Conservation (phyloP, 2,888 invertebrate species). For the Metellina segmentata region DNA sequence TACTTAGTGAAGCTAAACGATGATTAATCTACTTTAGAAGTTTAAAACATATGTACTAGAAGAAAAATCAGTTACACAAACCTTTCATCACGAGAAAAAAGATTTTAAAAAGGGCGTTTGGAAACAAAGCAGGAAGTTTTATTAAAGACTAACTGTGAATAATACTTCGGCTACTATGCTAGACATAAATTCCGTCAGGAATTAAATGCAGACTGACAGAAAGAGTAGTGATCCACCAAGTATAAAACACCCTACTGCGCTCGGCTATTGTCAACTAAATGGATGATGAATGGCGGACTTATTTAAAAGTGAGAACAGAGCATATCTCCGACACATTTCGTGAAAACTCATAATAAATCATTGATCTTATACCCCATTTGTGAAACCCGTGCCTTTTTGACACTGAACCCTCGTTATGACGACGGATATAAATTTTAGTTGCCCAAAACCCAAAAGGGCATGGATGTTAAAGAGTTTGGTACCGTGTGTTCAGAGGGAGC, state of each 20-base stretch:
- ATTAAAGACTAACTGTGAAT: no score
- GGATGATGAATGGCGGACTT: slow-evolving; percentile 19
- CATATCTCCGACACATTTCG: slow-evolving; percentile 19
- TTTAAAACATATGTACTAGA: no score
- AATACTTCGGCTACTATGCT: no score
- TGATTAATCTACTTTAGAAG: no score
- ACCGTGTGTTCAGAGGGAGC: background rate
- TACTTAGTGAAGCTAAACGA: no score
- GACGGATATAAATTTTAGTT: slow-evolving; percentile 60
- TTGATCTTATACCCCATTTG: slow-evolving; percentile 26
- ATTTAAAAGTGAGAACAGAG: slow-evolving; percentile 10
- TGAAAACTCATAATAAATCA: slow-evolving; percentile 54
- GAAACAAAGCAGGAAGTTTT: no score
- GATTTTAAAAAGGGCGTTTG: no score
- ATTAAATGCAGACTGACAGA: slow-evolving; percentile 9
- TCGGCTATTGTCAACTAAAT: background rate
- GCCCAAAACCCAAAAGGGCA: slow-evolving; percentile 2
- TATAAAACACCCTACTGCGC: background rate
- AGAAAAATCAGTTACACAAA: no score
- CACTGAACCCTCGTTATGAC: slow-evolving; percentile 49
- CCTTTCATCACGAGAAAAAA: no score
- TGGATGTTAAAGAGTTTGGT: background rate
- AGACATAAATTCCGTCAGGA: background rate
- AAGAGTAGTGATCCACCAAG: background rate
- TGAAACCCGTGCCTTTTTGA: slow-evolving; percentile 5